Base-by-base conservation (phyloP, 1,140 invertebrate species). In the Hylaeus anthracinus region DNA sequence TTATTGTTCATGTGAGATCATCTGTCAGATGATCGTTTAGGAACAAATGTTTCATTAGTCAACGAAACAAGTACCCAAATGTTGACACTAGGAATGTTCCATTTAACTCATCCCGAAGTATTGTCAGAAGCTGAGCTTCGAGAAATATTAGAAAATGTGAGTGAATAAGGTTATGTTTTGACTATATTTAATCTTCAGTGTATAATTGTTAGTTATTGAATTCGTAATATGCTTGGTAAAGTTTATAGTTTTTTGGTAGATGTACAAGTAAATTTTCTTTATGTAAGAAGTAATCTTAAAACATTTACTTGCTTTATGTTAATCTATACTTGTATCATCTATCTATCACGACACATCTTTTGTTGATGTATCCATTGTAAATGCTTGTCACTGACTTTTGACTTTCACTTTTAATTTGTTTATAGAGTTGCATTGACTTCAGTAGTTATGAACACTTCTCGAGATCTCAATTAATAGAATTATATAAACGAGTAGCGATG, bases 371-470 rank as follows among this genome's bases (percentile, higher is more conserved):
- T 39, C n/a, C 8, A 67, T 43, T n/a, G 5, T 51, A 70, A n/a
- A 26, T 58, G 6, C 37, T 10, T 37, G 41, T 8, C 48, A 26
- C 10, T 51, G n/a, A 15, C 61, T 5, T 53, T 8, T 45, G 61
- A 1, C 64, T n/a, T 26, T 81, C 1, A 26, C 26, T 26, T 26
- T 60, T 74, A n/a, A 51, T 79, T 67, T 58, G 14, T 43, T 87
- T 78, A 73, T 48, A 92, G 91, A 89, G 86, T 48, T 91, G 90
- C n/a, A 90, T 91, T 53, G 86, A 88, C 26, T 45, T 82, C 12
- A 71, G 48, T 48, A 75, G 85, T 45, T 82, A 86, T 9, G 74
- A 86, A 26, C 86, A 56, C 56, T 66, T 90, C 37, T 82, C 80
- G 14, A 91, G 75, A 78, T 56, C 41, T 12, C 82, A 91, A 80